Base-by-base conservation (phyloP, 2,888 invertebrate genomes). In the Phortica magna region DNA sequence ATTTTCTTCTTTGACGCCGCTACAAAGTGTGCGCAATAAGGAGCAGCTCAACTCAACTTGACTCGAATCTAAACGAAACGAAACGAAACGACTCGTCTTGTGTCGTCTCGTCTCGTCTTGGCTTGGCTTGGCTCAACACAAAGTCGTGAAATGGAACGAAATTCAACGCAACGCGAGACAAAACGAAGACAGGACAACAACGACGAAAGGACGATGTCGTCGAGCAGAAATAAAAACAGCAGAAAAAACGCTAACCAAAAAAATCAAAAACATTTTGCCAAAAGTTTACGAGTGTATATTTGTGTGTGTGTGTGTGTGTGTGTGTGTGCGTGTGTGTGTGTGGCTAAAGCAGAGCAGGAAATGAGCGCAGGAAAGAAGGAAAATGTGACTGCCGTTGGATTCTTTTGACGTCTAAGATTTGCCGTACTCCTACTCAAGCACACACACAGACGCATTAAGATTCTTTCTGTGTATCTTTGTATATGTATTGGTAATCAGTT, bases 61-160 rank as follows among this genome's bases (percentile, higher is more conserved):
- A 55, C 55, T 17, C 55, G 55, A 55, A 14, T 55, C 55, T 12
- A 12, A 55, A 55, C 17, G 5, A 17, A 6, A 55, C 14, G 7
- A 55, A 55, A 7, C 55, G 10, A 55, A 9, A 9, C 31, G 31
- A 4, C 31, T 31, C 31, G 31, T 31, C 31, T 31, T 31, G 2
- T 31, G 53, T 53, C 14, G 53, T 53, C 14, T 1, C 14, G 10
- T 53, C 14, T 53, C n/a, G 53, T n/a, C 12, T n/a, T 43, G 43
- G 10, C 43, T 43, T 43, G 43, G 10, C 10, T 6, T 10, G 82
- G 68, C 80, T 80, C 57, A 17, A 43, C 74, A 65, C 59, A 73
- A n/a, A 61, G 22, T 22, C 12, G 61, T 10, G 19, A 61, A 61
- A 61, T 1, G 22, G n/a, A 17, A 22, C 2, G 61, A 61, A 61